Base-by-base conservation (phyloP, 30 jellyfish, hydroid and myxozoan species). In the Calvadosia cruxmelitensis region DNA sequence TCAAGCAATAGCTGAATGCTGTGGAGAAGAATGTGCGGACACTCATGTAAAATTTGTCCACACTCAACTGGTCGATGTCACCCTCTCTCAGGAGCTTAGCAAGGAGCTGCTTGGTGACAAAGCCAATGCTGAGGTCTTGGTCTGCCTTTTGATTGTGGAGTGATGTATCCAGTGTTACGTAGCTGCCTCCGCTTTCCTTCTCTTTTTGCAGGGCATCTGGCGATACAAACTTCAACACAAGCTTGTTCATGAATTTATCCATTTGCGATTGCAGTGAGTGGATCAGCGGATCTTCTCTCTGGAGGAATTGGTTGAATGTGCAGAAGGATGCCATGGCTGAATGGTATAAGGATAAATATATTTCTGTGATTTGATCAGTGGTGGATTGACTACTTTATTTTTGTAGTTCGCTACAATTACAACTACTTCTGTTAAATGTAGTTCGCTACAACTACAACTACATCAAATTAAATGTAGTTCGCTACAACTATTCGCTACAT, bases 201-300 rank as follows among this genome's bases (percentile, higher is more conserved):
- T 53, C 64, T 69, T 67, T 68, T 51, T 51, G 82, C 52, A 67
- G 64, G 67, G 32, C 65, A 30, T 67, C 81, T 67, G 89, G 84
- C 89, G 67, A 67, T 57, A 50, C 50, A 68, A 77, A 67, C 52
- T 77, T 67, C 20, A 64, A 66, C 57, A 63, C 66, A 27, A 67
- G 65, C 71, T 77, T 77, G 71, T 61, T 68, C 84, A 78, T 69
- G 53, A 78, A 78, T 53, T 52, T 52, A 64, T 78, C 67, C 85
- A 70, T 53, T 31, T 70, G 53, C 36, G 34, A 70, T 32, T 70
- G 57, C 52, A 78, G 63, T 71, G 62, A 63, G 27, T 78, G 70
- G 30, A 78, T 78, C 63, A 78, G 80, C 27, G 78, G 78, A 50
- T 78, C 92, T 78, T 78, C 78, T 69, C 68, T 69, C 48, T 78